These are phyloP conservation scores for Poeciliopsis retropinna DNA, from an alignment of 2,113 vertebrate genomes.

Conservation along the genomic window DNA sequence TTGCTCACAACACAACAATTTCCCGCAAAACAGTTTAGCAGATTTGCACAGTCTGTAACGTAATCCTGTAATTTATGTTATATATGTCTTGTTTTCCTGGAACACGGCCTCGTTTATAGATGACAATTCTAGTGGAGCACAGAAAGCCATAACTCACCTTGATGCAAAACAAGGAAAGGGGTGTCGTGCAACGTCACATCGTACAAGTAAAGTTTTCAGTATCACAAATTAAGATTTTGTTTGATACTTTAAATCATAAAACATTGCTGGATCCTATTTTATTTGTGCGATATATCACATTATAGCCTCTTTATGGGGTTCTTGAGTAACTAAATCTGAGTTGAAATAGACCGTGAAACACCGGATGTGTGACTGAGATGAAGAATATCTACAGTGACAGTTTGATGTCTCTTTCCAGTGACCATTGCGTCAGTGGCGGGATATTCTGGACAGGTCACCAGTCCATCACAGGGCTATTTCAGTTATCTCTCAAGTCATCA, in stretches of 20 bases:
- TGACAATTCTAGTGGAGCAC: not conserved
- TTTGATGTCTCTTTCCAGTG: no score
- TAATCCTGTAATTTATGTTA: conserved; percentile 40
- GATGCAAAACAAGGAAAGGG: not conserved
- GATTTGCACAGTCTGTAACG: conserved; percentile 60
- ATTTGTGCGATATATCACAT: not conserved
- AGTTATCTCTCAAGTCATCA: no score
- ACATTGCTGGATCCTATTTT: not conserved
- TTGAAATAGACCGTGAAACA: not conserved
- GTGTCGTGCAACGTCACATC: not conserved
- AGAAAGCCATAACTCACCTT: conserved; percentile 12
- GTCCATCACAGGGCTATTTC: no score
- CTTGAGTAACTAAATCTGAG: not conserved
- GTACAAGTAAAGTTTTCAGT: not conserved
- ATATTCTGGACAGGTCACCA: no score
- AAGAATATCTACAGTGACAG: not conserved
- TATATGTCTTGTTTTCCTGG: conserved; percentile 44
- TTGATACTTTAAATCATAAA: not conserved
- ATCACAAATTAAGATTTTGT: not conserved
- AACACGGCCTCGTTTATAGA: conserved; percentile 41
- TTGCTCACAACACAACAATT: conserved; percentile 59
- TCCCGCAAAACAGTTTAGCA: conserved; percentile 55
- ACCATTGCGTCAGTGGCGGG: no score
- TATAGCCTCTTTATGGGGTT: not conserved
- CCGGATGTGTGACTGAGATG: not conserved